Conservation (phyloP, 2,113 vertebrate genomes). For the Pygathrix nemaeus region DNA sequence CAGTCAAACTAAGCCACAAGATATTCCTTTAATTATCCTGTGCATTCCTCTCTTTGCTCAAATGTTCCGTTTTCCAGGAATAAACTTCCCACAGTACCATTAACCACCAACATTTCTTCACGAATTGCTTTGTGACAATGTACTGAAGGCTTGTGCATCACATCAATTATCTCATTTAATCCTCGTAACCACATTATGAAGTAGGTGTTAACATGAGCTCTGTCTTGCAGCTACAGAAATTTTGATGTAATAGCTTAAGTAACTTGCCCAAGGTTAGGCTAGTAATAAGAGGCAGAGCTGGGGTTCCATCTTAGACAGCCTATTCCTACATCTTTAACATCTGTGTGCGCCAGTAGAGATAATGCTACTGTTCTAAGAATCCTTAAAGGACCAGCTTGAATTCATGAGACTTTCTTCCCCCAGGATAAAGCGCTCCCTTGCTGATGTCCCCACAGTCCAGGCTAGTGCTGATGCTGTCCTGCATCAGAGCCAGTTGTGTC, state of each 20-base stretch:
- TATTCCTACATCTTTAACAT: neutral
- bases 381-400: neutral
- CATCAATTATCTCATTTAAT: neutral
- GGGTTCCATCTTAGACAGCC: neutral
- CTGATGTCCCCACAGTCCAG: neutral
- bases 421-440: neutral
- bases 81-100: neutral
- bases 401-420: neutral
- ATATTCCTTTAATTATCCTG: neutral
- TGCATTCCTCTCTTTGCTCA: neutral
- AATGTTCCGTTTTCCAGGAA: neutral
- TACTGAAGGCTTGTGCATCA: neutral
- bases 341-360: neutral
- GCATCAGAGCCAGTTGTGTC: accelerated
- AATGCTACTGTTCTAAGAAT: neutral
- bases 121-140: neutral
- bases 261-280: neutral
- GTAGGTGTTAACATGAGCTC: too few relatives aligned
- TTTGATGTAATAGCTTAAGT: neutral
- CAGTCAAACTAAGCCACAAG: too few relatives aligned
- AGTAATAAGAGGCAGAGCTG: neutral
- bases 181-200: neutral
- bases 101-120: neutral
- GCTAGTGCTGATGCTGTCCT: accelerated
- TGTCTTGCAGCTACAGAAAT: neutral